Percentiles rank a stretch among this genome's conserved stretches.
Evolutionary conservation across 2,113 vertebrate genomes (phyloP).

Genomic region (Pelmatolapia mariae): DNA sequence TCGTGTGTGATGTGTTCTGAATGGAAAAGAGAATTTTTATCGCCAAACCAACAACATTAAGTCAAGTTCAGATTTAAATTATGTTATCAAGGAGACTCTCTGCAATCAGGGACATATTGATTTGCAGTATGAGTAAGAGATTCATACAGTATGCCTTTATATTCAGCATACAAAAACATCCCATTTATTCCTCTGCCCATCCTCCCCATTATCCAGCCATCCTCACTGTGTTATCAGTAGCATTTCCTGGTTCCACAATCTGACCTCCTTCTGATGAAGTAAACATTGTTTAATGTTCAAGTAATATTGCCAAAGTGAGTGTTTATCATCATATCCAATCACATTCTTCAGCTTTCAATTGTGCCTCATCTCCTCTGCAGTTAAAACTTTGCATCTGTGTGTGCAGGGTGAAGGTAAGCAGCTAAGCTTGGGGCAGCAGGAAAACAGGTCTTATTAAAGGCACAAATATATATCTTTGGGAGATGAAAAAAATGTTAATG

Average conservation of each 20-base stretch:
- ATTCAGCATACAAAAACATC: neutral
- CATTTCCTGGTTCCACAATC: neutral
- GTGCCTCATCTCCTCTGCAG: neutral
- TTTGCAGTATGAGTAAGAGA: neutral
- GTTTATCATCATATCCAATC: slow-evolving; percentile 27
- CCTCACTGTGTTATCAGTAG: neutral
- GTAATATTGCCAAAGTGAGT: neutral
- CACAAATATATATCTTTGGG: neutral
- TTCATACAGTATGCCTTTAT: neutral
- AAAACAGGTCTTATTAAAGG: slow-evolving; percentile 34
- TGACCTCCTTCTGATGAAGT: slow-evolving; percentile 15
- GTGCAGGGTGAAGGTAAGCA: neutral
- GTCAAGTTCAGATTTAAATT: neutral
- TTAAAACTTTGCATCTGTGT: neutral
- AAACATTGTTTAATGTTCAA: slow-evolving; percentile 13
- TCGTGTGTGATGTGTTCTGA: neutral
- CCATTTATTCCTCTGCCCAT: neutral
- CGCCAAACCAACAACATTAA: neutral
- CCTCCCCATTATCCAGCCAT: neutral
- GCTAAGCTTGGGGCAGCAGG: neutral
- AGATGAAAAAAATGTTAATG: slow-evolving; percentile 1
- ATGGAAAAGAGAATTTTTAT: neutral
- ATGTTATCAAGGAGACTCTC: neutral
- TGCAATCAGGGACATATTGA: slow-evolving; percentile 10
- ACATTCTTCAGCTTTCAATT: neutral